Evolutionary conservation across 2,888 invertebrate species (phyloP), one percentile per base, ranked within the genome.

Genomic region (Acanthosepion pharaonis): DNA sequence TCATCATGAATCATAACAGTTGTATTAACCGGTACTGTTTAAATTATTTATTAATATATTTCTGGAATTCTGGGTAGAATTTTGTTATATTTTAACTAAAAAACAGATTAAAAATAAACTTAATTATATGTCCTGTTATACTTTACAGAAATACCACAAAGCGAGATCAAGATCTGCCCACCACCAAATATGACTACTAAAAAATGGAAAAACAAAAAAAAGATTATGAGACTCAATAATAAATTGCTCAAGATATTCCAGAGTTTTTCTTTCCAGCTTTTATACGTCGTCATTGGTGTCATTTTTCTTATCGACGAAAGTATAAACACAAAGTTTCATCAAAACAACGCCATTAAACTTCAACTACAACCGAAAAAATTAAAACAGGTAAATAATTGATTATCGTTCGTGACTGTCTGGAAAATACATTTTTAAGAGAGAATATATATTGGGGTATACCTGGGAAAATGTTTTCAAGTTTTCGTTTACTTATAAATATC

Each of bases 211-310:
- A n/a, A 93, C 5, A 93, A 53, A n/a, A 93, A 93, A 93, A n/a
- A 33, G 42, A 93, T 18, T 15, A 48, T 93, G 93, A 18, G 53
- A 93, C 51, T 93, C 3, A 53, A 93, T 28, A 20, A 93, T 93
- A 93, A 93, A 49, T n/a, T 93, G 51, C 53, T 28, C 93, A 93
- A 93, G 5, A 53, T 93, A 49, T 93, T 93, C 49, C 93, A 93
- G 11, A 25, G 42, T 33, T 53, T 93, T 28, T 93, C 53, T 53
- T 93, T 93, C 93, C 28, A 53, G 6, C n/a, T 49, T 33, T 28
- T 93, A 23, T 93, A 51, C 53, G 18, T 92, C 4, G 5, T 92
- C 49, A 28, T 92, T 49, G 51, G 49, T 49, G 0, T 92, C 0
- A 92, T 92, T 51, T 53, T 92, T 92, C 49, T 92, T 5, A 4